Evolutionary conservation across 2,888 invertebrate genomes (phyloP), one percentile per base, ranked within the genome.

Genomic region (Volucella inflata): DNA sequence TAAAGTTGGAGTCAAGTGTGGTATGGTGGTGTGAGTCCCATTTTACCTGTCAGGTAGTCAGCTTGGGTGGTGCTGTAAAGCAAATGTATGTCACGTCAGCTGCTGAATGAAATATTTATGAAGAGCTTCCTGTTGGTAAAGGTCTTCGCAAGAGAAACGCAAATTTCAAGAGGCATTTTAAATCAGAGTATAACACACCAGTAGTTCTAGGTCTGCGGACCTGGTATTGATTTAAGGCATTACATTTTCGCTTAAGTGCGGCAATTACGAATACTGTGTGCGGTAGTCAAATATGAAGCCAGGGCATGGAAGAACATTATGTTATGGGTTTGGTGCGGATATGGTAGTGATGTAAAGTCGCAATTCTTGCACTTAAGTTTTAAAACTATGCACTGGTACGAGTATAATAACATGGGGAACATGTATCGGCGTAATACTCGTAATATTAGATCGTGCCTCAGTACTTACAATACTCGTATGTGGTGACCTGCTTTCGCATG

Each of bases 101-200:
- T 48, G 38, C 6, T 30, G 46, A 60, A 75, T 84, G 53, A 79
- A 84, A 79, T 64, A 79, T 84, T 64, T 64, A 84, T 84, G 74
- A 70, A 74, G 64, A 74, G 42, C 79, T 84, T 83, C 74, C 79
- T 68, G 64, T 14, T 64, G 59, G 44, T 40, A 70, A 50, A 42
- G 62, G 30, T 74, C 48, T 48, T 53, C 65, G 71, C 51, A 59
- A 46, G 55, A 74, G 57, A 12, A 65, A 74, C 51, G 67, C 68
- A 68, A 59, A 44, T 53, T 70, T 84, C 79, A 84, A 84, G 79
- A 70, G 74, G 79, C 74, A 84, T 84, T 79, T 84, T 84, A 84
- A 84, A 84, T 84, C 70, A 83, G 30, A 30, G 83, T 57, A 51
- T 50, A 51, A 42, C 30, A 68, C 72, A 70, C 30, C 38, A 38